phyloP scores from a whole-genome alignment of 1,140 invertebrate genomes.

The Choristoneura fumiferana region DNA sequence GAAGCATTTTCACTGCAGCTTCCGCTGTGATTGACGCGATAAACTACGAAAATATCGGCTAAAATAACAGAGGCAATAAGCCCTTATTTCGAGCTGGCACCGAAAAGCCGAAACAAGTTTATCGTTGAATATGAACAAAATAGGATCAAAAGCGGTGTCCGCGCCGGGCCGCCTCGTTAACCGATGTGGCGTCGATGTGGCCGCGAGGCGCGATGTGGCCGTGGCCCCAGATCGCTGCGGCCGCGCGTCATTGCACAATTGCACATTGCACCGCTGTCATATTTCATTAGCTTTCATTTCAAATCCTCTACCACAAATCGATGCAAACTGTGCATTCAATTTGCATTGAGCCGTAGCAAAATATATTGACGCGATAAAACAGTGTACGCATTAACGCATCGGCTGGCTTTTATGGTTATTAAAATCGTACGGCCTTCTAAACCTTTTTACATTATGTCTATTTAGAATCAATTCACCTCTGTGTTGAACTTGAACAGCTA shows the following conservation, averaged over 20 bases:
- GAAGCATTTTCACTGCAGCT: background rate
- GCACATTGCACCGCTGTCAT: conserved; percentile 9
- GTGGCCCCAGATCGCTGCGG: background rate
- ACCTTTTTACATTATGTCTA: conserved; percentile 12
- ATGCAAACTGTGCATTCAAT: conserved; percentile 18
- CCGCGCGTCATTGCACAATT: too few relatives aligned
- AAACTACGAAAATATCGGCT: conserved; percentile 5
- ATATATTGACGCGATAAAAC: conserved; percentile 17
- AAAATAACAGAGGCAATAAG: conserved; percentile 10
- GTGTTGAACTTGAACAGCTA: too few relatives aligned
- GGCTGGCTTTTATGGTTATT: conserved; percentile 16
- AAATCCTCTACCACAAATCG: conserved; percentile 18
- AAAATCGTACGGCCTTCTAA: conserved; percentile 8
- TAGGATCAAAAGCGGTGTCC: conserved; percentile 2
- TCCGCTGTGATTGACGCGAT: conserved; percentile 9
- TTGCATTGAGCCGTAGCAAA: conserved; percentile 11
- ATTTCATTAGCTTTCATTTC: conserved; percentile 19
- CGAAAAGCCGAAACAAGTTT: conserved; percentile 10
- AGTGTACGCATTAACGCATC: conserved; percentile 12
- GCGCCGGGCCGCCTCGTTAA: conserved; percentile 2
- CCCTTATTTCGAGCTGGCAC: conserved; percentile 2
- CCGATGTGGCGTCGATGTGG: background rate
- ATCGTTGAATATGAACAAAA: conserved; percentile 10
- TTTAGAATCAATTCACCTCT: background rate
- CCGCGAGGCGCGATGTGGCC: background rate